Percentiles rank a stretch among this genome's conserved stretches.
Conservation (phyloP, 2,113 vertebrate species). For the Platichthys stellatus region DNA sequence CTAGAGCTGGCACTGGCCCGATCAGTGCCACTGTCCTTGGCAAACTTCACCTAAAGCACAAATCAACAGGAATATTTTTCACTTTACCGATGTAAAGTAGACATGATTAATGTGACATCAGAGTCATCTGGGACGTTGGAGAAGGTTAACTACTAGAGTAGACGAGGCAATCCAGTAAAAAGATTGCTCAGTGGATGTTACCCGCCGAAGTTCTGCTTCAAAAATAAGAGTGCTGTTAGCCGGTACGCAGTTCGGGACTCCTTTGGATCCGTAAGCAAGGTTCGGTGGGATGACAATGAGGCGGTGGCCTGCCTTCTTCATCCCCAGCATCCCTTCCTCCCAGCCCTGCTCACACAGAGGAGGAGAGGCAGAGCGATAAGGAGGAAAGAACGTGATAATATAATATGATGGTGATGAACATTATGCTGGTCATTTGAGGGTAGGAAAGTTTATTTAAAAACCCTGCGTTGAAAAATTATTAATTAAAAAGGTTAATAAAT, state of each 20-base stretch:
- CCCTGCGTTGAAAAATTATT: too few relatives aligned
- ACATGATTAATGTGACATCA: neutral
- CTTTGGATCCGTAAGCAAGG: constrained; percentile 88
- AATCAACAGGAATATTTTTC: neutral
- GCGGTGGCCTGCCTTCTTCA: constrained; percentile 90
- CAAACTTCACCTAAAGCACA: constrained; percentile 87
- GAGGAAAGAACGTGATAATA: neutral
- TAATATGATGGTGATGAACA: neutral
- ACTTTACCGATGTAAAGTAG: neutral
- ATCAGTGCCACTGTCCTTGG: constrained; percentile 85
- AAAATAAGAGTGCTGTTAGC: constrained; percentile 89
- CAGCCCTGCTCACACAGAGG: constrained; percentile 84
- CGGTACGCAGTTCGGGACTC: constrained; percentile 84
- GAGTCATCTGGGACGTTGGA: neutral
- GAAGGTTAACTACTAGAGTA: neutral
- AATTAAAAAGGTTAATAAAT: neutral
- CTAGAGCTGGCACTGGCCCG: constrained; percentile 82
- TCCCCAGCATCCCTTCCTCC: constrained; percentile 95
- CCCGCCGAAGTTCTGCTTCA: constrained; percentile 90
- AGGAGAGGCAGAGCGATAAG: neutral
- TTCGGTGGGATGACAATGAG: constrained; percentile 87
- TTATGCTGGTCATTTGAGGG: neutral
- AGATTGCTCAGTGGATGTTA: constrained; percentile 62
- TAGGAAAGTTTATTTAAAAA: neutral
- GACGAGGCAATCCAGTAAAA: neutral